A percentile compares a stretch with the other conserved stretches of the same genome.
phyloP scores from a whole-genome alignment of 2,797 vertebrate genomes.

The Rhynchonycteris naso region DNA sequence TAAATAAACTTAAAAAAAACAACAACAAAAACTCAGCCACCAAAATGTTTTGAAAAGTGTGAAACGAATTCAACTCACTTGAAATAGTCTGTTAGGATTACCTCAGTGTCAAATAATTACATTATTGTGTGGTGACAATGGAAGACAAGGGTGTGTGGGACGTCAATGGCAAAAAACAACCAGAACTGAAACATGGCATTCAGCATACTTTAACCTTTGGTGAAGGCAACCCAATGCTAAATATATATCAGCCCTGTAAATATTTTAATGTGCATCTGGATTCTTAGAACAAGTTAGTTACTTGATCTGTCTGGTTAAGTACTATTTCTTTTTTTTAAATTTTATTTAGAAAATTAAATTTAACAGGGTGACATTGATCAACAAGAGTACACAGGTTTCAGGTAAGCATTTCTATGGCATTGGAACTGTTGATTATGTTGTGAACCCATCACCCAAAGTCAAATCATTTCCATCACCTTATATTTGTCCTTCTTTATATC shows the following conservation, averaged over 20 bases:
- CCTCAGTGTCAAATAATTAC: slow-evolving; percentile 66
- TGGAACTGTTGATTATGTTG: too few relatives aligned
- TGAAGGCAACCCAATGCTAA: not conserved
- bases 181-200: not conserved
- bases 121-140: not conserved
- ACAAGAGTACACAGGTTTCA: too few relatives aligned
- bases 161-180: not conserved
- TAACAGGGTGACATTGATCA: too few relatives aligned
- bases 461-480: too few relatives aligned
- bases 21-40: slow-evolving; percentile 54
- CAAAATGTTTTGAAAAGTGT: slow-evolving; percentile 50
- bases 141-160: not conserved
- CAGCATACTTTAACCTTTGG: not conserved
- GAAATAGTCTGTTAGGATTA: slow-evolving; percentile 74
- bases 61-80: slow-evolving; percentile 72
- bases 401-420: too few relatives aligned
- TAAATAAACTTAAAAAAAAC: too few relatives aligned
- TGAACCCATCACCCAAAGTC: too few relatives aligned
- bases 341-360: too few relatives aligned
- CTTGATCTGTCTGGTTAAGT: slow-evolving; percentile 18
- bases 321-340: not conserved
- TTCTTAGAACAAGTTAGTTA: slow-evolving; percentile 4
- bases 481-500: too few relatives aligned
- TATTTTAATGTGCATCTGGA: not conserved
- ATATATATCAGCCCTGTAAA: not conserved